Percentiles rank a stretch among this genome's conserved stretches.
Evolutionary conservation across 2,113 vertebrate genomes (phyloP).

Genomic region (Percina caprodes): DNA sequence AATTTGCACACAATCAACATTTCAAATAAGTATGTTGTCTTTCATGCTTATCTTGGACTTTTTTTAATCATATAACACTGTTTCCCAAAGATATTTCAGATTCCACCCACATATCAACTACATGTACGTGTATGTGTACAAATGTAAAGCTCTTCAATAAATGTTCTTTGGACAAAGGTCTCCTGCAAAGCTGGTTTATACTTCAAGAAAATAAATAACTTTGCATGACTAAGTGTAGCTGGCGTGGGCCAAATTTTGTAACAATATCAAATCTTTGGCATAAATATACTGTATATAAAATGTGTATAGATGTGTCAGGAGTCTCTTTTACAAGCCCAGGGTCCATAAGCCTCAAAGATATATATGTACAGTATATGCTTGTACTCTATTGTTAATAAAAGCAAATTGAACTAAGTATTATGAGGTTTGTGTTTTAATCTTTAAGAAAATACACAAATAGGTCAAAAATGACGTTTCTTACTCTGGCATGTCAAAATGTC

Average conservation of each 20-base stretch:
- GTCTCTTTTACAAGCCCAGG: slow-evolving; percentile 60
- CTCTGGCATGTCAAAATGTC: too few species aligned
- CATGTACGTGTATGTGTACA: not conserved
- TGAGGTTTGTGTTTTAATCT: not conserved
- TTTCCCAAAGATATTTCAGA: not conserved
- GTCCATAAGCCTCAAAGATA: slow-evolving; percentile 45
- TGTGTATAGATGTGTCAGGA: slow-evolving; percentile 10
- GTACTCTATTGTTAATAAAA: slow-evolving; percentile 29
- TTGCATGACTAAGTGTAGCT: not conserved
- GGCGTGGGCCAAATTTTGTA: not conserved
- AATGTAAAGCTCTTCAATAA: not conserved
- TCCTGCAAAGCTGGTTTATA: not conserved
- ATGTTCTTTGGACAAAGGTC: not conserved
- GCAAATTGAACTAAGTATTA: not conserved
- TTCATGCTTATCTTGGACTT: not conserved
- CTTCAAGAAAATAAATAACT: too few species aligned
- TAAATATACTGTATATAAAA: not conserved
- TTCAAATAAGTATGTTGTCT: not conserved
- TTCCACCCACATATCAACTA: not conserved
- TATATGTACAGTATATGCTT: not conserved
- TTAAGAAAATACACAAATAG: not conserved
- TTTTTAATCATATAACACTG: not conserved
- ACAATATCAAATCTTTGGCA: not conserved
- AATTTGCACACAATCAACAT: not conserved
- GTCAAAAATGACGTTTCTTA: not conserved